These are phyloP conservation scores for Onychomys leucogaster DNA, from an alignment of 2,797 vertebrate genomes.

Conservation along the genomic window DNA sequence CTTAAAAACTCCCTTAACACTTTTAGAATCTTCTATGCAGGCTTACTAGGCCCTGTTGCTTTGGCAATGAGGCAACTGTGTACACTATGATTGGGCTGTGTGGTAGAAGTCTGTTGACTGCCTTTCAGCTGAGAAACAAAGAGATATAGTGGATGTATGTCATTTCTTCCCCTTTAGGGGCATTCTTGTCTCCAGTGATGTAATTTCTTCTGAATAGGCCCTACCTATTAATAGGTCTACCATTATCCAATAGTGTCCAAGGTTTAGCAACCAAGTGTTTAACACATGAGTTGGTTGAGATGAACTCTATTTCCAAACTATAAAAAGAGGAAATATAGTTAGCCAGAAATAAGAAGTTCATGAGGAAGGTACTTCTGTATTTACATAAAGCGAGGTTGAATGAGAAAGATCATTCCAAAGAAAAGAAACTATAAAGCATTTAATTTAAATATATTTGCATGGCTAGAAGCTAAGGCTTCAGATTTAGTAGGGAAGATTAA, in stretches of 20 bases:
- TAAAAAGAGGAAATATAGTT: not conserved
- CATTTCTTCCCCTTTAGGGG: rapidly evolving
- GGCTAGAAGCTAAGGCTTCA: not conserved
- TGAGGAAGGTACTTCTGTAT: not conserved
- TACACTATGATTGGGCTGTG: not conserved
- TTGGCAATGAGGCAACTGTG: not conserved
- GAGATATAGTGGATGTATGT: no score
- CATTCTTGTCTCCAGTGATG: not conserved
- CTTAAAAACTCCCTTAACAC: not conserved
- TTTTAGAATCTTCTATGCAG: not conserved
- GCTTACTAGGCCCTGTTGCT: not conserved
- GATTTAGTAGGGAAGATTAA: not conserved
- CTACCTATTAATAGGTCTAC: not conserved
- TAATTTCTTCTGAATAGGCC: not conserved
- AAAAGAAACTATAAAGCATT: not conserved
- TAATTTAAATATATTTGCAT: not conserved
- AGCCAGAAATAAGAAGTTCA: not conserved
- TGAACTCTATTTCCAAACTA: not conserved
- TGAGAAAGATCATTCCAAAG: not conserved
- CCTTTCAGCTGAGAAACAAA: not conserved
- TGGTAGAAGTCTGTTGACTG: not conserved
- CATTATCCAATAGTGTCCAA: not conserved
- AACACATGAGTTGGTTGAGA: not conserved
- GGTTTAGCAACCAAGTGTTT: not conserved
- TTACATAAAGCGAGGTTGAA: not conserved